Conservation (phyloP, 2,113 vertebrate genomes). For the Hypomesus transpacificus region DNA sequence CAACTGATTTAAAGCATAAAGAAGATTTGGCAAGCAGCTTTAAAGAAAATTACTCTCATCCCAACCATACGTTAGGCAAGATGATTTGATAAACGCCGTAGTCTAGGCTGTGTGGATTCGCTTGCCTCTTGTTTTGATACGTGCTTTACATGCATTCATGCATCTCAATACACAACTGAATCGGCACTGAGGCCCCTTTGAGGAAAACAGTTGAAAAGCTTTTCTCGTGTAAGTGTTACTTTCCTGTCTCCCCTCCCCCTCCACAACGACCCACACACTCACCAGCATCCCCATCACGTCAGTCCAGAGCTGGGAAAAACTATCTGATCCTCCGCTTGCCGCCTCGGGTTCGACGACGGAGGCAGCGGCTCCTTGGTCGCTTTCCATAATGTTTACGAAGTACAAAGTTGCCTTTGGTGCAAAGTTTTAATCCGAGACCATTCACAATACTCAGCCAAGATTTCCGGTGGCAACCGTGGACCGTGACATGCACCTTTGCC, state of each 20-base stretch:
- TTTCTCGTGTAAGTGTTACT: conserved; percentile 32
- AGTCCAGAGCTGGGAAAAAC: conserved; percentile 86
- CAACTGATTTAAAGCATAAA: conserved; percentile 3
- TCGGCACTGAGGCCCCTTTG: conserved; percentile 45
- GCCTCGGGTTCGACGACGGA: conserved; percentile 51
- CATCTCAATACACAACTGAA: conserved; percentile 8
- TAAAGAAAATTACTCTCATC: background rate
- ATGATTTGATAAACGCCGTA: background rate
- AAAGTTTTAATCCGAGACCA: conserved; percentile 31
- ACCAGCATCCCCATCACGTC: conserved; percentile 99
- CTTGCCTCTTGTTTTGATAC: conserved; percentile 2
- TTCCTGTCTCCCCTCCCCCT: conserved; percentile 36
- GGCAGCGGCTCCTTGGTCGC: conserved; percentile 60
- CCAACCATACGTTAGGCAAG: conserved; percentile 1
- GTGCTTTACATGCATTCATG: conserved; percentile 35
- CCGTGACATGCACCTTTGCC: conserved; percentile 31
- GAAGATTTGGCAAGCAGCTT: background rate
- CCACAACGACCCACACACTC: conserved; percentile 62
- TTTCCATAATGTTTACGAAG: conserved; percentile 66
- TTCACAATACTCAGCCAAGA: conserved; percentile 25
- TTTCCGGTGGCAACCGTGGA: conserved; percentile 1
- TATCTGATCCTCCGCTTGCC: conserved; percentile 70
- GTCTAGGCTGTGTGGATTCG: too few relatives aligned
- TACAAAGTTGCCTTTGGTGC: conserved; percentile 7
- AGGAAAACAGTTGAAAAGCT: conserved; percentile 28